Evolutionary conservation across 2,797 vertebrate genomes (phyloP).

Genomic region (Crax fasciolata): DNA sequence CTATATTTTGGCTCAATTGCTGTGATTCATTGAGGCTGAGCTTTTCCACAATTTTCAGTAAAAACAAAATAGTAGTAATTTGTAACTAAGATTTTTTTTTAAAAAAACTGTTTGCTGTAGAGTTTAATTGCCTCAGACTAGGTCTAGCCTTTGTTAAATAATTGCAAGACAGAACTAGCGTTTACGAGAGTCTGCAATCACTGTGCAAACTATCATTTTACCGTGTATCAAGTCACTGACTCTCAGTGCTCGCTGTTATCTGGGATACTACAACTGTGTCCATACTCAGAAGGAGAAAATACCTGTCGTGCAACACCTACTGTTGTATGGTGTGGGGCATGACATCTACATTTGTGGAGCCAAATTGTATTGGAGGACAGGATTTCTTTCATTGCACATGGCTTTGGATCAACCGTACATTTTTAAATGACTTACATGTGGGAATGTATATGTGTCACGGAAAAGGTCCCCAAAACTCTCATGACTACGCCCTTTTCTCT

Average conservation of each 20-base stretch:
- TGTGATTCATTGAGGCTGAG: not conserved
- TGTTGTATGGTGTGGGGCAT: not conserved
- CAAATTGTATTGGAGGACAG: not conserved
- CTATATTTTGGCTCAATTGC: not conserved
- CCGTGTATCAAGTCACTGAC: not conserved
- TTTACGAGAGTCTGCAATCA: constrained; percentile 17
- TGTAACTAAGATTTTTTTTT: not conserved
- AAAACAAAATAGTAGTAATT: not conserved
- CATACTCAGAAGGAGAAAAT: constrained; percentile 18
- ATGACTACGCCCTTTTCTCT: no score
- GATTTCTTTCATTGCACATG: not conserved
- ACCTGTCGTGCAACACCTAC: not conserved
- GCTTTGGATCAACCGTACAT: not conserved
- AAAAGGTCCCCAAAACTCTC: no score
- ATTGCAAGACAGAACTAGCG: no score
- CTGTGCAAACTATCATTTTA: constrained; percentile 21
- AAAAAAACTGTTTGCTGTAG: not conserved
- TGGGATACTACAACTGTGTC: constrained; percentile 18
- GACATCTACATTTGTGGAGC: not conserved
- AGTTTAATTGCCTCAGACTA: not conserved
- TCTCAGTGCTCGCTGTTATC: not conserved
- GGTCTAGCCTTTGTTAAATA: not conserved
- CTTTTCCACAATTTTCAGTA: not conserved
- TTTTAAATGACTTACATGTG: not conserved
- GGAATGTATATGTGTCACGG: no score